Conservation (phyloP, 2,797 vertebrate genomes). For the Macrochelys suwanniensis region DNA sequence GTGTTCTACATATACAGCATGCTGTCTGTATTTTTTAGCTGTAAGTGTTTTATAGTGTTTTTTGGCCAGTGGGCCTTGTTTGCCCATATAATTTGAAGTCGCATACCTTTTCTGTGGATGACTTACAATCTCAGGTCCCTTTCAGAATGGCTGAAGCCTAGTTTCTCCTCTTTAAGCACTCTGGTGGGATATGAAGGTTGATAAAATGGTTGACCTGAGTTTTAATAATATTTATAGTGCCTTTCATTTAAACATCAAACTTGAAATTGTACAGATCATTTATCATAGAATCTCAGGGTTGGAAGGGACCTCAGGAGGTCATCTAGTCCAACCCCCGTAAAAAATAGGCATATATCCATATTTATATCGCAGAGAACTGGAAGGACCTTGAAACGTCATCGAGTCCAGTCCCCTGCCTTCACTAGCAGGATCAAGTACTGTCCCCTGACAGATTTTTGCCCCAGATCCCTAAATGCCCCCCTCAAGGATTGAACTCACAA, state of each 20-base stretch:
- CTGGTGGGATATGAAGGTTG: background rate
- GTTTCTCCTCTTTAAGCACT: background rate
- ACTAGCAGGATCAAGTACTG: too few relatives aligned
- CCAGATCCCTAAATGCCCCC: too few relatives aligned
- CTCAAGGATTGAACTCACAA: too few relatives aligned
- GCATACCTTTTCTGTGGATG: background rate
- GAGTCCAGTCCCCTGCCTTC: too few relatives aligned
- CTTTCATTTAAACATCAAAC: background rate
- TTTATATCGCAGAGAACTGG: too few relatives aligned
- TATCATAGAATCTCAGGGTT: too few relatives aligned
- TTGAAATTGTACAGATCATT: background rate
- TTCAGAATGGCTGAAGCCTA: background rate
- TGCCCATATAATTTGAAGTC: background rate
- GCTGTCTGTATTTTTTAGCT: background rate
- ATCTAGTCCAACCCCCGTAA: too few relatives aligned
- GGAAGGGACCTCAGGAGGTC: too few relatives aligned
- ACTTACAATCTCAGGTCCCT: background rate
- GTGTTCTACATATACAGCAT: background rate
- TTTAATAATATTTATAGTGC: background rate
- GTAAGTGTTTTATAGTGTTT: background rate
- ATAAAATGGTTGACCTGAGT: background rate
- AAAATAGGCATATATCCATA: too few relatives aligned
- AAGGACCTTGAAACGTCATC: too few relatives aligned
- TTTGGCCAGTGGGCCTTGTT: background rate
- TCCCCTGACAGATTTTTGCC: too few relatives aligned